A percentile compares a stretch with the other conserved stretches of the same genome.
Conservation (phyloP, 2,888 invertebrate species). For the Lottia scabra region DNA sequence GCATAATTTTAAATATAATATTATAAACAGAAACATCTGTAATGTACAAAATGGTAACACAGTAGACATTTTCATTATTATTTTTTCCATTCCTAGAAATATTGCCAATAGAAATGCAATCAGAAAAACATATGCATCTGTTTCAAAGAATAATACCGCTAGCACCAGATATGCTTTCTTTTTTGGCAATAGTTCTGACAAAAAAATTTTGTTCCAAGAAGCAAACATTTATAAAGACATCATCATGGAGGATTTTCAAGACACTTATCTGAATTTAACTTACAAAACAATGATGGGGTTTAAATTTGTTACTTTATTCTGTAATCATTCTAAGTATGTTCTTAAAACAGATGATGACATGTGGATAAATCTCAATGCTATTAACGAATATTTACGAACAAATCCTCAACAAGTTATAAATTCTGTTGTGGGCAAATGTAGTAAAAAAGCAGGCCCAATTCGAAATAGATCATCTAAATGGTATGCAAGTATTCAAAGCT, state of each 20-base stretch:
- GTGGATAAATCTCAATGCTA: constrained; percentile 10
- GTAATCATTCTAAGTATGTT: constrained; percentile 15
- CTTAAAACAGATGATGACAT: constrained; percentile 27
- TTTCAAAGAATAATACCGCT: constrained; percentile 10
- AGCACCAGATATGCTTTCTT: constrained; percentile 17
- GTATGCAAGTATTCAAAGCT: constrained; percentile 46
- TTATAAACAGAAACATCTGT: constrained; percentile 2
- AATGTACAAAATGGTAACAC: neutral
- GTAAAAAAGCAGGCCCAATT: constrained; percentile 27
- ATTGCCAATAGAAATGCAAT: constrained; percentile 5
- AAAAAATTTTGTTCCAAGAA: no score
- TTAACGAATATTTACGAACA: neutral
- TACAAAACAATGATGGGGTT: constrained; percentile 20
- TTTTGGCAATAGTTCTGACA: constrained; percentile 1
- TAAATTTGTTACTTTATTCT: constrained; percentile 15
- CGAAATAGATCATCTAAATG: constrained; percentile 49
- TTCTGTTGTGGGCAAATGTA: neutral
- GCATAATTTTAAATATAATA: neutral
- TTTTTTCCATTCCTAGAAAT: neutral
- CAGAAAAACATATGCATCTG: constrained; percentile 10
- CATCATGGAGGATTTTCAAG: constrained; percentile 13
- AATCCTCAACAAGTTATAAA: neutral
- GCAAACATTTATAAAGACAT: constrained; percentile 10
- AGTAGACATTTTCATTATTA: constrained; percentile 15
- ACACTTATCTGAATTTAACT: constrained; percentile 19